Evolutionary conservation across 1,140 invertebrate species (phyloP).

Genomic region (Dreissena polymorpha): DNA sequence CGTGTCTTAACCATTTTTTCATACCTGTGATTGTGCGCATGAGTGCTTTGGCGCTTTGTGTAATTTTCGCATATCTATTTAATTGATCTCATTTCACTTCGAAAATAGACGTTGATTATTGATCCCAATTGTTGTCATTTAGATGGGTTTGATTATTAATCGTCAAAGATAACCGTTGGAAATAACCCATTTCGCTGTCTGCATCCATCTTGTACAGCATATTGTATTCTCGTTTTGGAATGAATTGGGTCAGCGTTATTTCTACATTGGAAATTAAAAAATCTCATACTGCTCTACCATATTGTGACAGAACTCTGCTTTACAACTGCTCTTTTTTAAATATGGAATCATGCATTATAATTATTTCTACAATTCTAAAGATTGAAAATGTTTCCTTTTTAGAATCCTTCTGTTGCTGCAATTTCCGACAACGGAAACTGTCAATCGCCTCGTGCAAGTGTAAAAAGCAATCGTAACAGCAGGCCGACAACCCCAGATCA

Average conservation of each 20-base stretch:
- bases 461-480: not conserved
- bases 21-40: not conserved
- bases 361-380: not conserved
- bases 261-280: too few species aligned
- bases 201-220: not conserved
- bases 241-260: too few species aligned
- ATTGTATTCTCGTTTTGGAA: not conserved
- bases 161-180: not conserved
- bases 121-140: not conserved
- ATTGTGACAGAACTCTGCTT: too few species aligned
- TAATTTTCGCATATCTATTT: not conserved
- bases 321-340: too few species aligned
- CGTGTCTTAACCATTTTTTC: not conserved
- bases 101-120: too few species aligned
- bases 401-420: constrained; percentile 12
- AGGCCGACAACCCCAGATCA: constrained; percentile 22
- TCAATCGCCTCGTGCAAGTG: not conserved
- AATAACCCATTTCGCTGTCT: not conserved
- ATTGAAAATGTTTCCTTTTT: not conserved
- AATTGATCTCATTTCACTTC: too few species aligned
- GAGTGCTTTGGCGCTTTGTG: not conserved
- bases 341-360: not conserved
- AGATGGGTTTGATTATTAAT: not conserved
- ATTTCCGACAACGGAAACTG: constrained; percentile 25
- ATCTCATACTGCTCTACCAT: too few species aligned